These are phyloP conservation scores for Labia minor DNA, from an alignment of 2,888 invertebrate genomes.

Conservation along the genomic window DNA sequence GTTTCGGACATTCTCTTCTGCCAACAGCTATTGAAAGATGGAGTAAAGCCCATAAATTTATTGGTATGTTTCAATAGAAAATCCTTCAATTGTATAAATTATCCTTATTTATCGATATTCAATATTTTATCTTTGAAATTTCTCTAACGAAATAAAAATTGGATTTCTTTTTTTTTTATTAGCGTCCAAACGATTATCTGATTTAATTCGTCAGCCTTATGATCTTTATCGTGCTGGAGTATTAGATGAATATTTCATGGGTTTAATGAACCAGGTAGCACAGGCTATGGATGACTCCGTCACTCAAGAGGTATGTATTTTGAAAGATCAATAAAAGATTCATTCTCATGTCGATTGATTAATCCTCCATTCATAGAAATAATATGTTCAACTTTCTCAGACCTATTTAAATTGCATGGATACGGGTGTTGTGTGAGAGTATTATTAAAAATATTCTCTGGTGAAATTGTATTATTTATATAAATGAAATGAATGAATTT, in stretches of 20 bases:
- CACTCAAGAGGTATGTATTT: conserved; percentile 48
- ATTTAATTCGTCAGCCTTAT: conserved; percentile 77
- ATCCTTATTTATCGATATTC: background rate
- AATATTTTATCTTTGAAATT: background rate
- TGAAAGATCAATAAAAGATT: too few relatives aligned
- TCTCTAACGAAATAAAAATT: too few relatives aligned
- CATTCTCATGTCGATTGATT: background rate
- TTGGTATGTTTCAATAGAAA: conserved; percentile 47
- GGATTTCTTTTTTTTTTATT: conserved; percentile 24
- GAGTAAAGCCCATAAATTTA: conserved; percentile 91
- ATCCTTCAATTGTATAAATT: too few relatives aligned
- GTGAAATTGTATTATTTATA: too few relatives aligned
- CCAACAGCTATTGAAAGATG: conserved; percentile 86
- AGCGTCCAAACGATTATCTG: conserved; percentile 81
- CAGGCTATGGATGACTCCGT: conserved; percentile 93
- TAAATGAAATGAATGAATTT: too few relatives aligned
- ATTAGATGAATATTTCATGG: conserved; percentile 85
- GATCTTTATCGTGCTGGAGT: conserved; percentile 84
- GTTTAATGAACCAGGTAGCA: conserved; percentile 85
- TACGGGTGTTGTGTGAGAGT: too few relatives aligned
- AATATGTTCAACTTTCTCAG: background rate
- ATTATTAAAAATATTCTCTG: too few relatives aligned
- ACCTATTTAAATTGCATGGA: background rate
- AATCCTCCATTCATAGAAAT: background rate
- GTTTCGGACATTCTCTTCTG: conserved; percentile 81